Conservation (phyloP, 2,113 vertebrate genomes). For the Cochlearius cochlearius region DNA sequence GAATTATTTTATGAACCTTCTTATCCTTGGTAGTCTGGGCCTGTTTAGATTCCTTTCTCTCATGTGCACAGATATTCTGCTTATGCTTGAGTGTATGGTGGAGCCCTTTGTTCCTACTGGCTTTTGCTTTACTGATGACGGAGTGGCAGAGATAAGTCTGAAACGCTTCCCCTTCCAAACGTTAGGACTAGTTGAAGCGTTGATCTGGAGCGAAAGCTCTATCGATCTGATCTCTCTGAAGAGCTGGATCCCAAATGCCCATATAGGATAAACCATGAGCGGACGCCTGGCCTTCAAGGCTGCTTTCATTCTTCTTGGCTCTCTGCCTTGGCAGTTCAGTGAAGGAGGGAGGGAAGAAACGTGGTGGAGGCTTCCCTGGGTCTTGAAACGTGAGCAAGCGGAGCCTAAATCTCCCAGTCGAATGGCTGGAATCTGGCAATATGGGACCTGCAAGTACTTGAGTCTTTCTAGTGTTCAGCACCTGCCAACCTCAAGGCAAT, state of each 20-base stretch:
- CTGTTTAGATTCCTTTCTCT: background rate
- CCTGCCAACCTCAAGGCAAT: background rate
- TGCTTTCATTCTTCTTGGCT: background rate
- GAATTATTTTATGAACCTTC: background rate
- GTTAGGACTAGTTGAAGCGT: background rate
- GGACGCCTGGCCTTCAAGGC: background rate
- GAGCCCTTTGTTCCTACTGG: background rate
- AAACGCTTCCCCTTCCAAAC: background rate
- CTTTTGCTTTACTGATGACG: background rate
- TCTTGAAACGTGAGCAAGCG: background rate
- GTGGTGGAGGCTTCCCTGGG: background rate
- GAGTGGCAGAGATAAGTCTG: background rate
- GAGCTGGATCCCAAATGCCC: background rate
- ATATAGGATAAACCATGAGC: background rate
- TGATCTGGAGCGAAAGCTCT: background rate
- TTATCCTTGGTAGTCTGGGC: background rate
- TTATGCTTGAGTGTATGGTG: background rate
- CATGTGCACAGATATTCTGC: background rate
- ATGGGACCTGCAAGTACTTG: background rate
- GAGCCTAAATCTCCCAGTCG: background rate
- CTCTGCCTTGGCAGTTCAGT: background rate
- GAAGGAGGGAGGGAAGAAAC: background rate
- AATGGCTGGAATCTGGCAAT: background rate
- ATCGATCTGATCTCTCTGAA: background rate
- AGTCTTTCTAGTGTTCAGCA: background rate